phyloP scores from a whole-genome alignment of 2,888 invertebrate genomes.

The Drosophila tripunctata region DNA sequence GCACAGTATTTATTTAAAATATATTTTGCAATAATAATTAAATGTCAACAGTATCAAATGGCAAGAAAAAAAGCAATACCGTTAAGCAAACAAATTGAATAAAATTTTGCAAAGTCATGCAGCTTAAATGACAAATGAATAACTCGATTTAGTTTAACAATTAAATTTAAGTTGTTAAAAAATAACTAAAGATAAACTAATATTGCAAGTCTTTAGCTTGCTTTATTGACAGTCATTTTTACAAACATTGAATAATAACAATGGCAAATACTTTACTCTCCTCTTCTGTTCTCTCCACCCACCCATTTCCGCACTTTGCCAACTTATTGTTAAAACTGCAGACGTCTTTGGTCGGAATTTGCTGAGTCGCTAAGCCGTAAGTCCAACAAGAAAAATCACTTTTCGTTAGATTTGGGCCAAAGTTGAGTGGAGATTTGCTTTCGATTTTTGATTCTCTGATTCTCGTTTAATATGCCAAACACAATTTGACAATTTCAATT shows the following conservation, averaged over 20 bases:
- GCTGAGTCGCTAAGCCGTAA: slow-evolving; percentile 69
- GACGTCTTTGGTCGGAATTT: slow-evolving; percentile 50
- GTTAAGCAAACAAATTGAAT: slow-evolving; percentile 19
- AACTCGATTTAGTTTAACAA: neutral
- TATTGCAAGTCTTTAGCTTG: neutral
- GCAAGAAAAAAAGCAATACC: slow-evolving; percentile 25
- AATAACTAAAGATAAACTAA: no score
- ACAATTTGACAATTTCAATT: slow-evolving; percentile 71
- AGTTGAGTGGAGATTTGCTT: slow-evolving; percentile 56
- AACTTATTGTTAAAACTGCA: slow-evolving; percentile 60
- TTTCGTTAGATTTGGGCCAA: slow-evolving; percentile 39
- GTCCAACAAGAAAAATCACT: slow-evolving; percentile 78
- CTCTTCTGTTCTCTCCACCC: neutral
- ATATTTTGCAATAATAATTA: slow-evolving; percentile 60
- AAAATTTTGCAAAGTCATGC: slow-evolving; percentile 19
- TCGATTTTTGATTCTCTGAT: slow-evolving; percentile 64
- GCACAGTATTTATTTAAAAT: slow-evolving; percentile 62
- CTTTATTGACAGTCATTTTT: slow-evolving; percentile 8
- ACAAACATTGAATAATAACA: slow-evolving; percentile 24
- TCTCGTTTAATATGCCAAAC: slow-evolving; percentile 72
- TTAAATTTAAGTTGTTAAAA: neutral
- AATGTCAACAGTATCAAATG: slow-evolving; percentile 69
- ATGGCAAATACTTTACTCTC: slow-evolving; percentile 22
- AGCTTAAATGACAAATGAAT: slow-evolving; percentile 6
- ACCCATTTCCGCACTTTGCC: slow-evolving; percentile 12